Evolutionary conservation across 1,140 invertebrate species (phyloP).

Genomic region (Phenacoccus solenopsis): DNA sequence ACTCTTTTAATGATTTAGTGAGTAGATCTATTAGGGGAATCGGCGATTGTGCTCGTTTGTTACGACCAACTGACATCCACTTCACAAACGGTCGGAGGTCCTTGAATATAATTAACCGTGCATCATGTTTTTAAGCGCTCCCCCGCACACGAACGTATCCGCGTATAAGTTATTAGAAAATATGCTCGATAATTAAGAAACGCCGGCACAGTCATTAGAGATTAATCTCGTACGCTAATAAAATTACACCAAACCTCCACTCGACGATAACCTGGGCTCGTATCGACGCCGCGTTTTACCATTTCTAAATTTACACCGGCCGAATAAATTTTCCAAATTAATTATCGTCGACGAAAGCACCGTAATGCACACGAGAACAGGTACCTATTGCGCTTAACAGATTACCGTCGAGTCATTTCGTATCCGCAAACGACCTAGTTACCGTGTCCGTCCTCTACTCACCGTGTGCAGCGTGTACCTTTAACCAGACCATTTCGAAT

Average conservation of each 20-base stretch:
- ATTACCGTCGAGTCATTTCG: too few relatives aligned
- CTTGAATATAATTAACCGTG: slow-evolving; percentile 14
- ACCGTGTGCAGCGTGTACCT: too few relatives aligned
- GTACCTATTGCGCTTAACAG: too few relatives aligned
- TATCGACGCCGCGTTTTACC: too few relatives aligned
- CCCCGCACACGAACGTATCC: neutral
- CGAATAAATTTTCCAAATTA: too few relatives aligned
- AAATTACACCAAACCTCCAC: neutral
- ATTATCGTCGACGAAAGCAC: too few relatives aligned
- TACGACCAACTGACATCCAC: slow-evolving; percentile 7
- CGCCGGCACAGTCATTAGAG: slow-evolving; percentile 4
- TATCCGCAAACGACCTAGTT: too few relatives aligned
- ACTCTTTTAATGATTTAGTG: slow-evolving; percentile 15
- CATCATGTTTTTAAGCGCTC: slow-evolving; percentile 6
- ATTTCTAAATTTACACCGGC: too few relatives aligned
- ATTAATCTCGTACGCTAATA: neutral
- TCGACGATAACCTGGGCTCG: neutral
- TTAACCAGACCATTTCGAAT: too few relatives aligned
- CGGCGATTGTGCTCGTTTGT: slow-evolving; percentile 11
- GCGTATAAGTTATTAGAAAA: slow-evolving; percentile 5
- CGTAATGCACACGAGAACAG: too few relatives aligned
- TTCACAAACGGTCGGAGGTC: slow-evolving; percentile 12
- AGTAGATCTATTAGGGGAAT: slow-evolving; percentile 5
- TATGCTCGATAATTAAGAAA: slow-evolving; percentile 13
- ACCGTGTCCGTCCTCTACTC: too few relatives aligned